phyloP scores from a whole-genome alignment of 2,888 invertebrate species.

The Agrotis puta region DNA sequence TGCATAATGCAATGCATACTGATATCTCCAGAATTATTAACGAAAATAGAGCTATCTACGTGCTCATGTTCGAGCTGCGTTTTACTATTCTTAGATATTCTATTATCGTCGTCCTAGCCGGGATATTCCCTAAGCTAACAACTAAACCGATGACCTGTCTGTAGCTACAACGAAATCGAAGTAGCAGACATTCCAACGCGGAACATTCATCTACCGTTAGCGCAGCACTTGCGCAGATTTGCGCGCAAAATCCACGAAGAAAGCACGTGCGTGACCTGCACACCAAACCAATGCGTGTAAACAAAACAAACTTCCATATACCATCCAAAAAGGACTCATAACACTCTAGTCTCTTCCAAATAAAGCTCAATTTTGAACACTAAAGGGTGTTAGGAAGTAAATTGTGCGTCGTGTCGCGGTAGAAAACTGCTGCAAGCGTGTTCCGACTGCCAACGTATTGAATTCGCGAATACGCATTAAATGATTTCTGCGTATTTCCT shows the following conservation, averaged over 20 bases:
- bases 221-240: constrained; percentile 82
- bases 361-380: constrained; percentile 76
- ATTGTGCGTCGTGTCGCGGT: constrained; percentile 69
- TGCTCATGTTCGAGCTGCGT: neutral
- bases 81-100: constrained; percentile 18
- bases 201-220: constrained; percentile 87
- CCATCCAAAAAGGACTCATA: constrained; percentile 39
- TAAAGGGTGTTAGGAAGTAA: constrained; percentile 69
- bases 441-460: constrained; percentile 80
- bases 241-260: constrained; percentile 89
- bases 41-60: constrained; percentile 7
- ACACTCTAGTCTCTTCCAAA: constrained; percentile 64
- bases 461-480: constrained; percentile 86
- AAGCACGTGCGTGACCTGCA: constrained; percentile 88
- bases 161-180: constrained; percentile 67
- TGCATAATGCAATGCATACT: constrained; percentile 17
- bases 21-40: constrained; percentile 4
- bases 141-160: constrained; percentile 55
- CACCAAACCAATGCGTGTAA: constrained; percentile 80
- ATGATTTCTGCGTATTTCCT: constrained; percentile 89
- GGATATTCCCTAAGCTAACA: constrained; percentile 35
- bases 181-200: constrained; percentile 82
- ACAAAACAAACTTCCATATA: constrained; percentile 53
- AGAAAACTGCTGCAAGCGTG: constrained; percentile 86
- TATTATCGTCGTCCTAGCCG: neutral